phyloP scores from a whole-genome alignment of 2,888 invertebrate genomes.

The Zygogramma bicolorata region DNA sequence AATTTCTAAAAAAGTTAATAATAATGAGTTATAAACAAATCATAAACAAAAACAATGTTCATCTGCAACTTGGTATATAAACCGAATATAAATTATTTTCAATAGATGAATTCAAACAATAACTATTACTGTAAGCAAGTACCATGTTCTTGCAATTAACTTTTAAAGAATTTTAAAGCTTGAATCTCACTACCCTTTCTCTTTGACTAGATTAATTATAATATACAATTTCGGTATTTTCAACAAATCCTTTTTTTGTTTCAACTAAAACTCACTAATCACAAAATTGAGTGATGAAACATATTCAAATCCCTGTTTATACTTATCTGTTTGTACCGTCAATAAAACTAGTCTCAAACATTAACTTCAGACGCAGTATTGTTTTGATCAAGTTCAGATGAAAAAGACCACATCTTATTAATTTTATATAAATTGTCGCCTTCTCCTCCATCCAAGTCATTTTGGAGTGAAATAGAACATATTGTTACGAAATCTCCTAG shows the following conservation, averaged over 20 bases:
- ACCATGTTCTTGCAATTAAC: not conserved
- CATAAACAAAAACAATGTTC: not conserved
- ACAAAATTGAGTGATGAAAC: too few species aligned
- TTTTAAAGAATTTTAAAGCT: too few species aligned
- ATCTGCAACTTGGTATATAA: not conserved
- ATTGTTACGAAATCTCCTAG: too few species aligned
- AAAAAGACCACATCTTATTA: not conserved
- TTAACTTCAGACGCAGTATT: too few species aligned
- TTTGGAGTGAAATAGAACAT: not conserved
- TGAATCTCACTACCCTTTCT: too few species aligned
- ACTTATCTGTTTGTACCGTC: not conserved
- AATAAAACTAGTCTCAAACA: not conserved
- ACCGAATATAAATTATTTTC: not conserved
- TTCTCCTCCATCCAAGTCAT: not conserved
- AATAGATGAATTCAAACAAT: not conserved
- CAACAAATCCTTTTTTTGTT: not conserved
- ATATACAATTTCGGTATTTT: too few species aligned
- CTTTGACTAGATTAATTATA: too few species aligned
- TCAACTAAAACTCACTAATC: too few species aligned
- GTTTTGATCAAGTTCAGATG: too few species aligned
- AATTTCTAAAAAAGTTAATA: not conserved
- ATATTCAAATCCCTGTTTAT: too few species aligned
- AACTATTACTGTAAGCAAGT: not conserved
- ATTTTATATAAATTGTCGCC: not conserved
- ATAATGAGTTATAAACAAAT: not conserved